Conservation (phyloP, 2,113 vertebrate species). For the Candoia aspera region DNA sequence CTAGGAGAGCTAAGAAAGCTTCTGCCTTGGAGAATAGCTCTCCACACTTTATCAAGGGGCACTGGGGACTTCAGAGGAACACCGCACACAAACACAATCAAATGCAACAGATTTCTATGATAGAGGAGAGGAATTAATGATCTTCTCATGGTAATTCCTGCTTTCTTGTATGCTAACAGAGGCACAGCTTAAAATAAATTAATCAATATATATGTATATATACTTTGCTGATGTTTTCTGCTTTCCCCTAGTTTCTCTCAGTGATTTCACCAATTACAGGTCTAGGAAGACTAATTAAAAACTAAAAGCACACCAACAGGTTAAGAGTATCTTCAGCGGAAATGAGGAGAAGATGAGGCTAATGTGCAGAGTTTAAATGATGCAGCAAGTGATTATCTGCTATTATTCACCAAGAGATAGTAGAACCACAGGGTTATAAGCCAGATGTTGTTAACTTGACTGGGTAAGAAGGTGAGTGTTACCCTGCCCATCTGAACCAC, state of each 20-base stretch:
- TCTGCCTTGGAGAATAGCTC: neutral
- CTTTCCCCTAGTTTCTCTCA: neutral
- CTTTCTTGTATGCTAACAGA: neutral
- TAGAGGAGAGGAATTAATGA: neutral
- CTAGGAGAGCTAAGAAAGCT: neutral
- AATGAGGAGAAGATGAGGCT: neutral
- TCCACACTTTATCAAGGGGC: neutral
- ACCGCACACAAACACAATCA: neutral
- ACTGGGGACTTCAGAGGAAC: neutral
- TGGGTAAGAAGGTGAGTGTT: neutral
- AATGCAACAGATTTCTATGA: neutral
- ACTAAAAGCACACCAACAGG: neutral
- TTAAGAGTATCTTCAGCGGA: neutral
- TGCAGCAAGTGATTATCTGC: neutral
- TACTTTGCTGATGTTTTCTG: neutral
- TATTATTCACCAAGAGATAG: neutral
- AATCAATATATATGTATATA: too few relatives aligned
- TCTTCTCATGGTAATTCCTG: neutral
- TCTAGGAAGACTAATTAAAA: neutral
- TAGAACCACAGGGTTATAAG: neutral
- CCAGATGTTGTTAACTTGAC: neutral
- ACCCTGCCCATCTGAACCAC: neutral
- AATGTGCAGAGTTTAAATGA: neutral
- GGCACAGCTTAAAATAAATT: neutral
- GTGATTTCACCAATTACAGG: neutral